phyloP scores from a whole-genome alignment of 2,888 invertebrate species.

The Amaurobius ferox region DNA sequence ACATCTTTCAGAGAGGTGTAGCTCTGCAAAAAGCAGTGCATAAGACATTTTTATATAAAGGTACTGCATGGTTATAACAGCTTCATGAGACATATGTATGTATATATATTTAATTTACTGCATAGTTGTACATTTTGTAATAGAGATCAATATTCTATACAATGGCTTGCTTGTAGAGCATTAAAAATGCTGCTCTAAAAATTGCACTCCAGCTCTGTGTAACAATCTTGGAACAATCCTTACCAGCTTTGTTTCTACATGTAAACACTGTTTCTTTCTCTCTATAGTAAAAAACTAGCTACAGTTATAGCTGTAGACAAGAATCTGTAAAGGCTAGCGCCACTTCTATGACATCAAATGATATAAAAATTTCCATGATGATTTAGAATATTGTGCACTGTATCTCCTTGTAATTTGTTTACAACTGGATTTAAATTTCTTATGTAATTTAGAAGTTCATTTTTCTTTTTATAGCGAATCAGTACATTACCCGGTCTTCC shows the following conservation, averaged over 20 bases:
- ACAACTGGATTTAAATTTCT: too few relatives aligned
- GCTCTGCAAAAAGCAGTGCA: slow-evolving; percentile 64
- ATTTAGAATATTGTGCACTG: too few relatives aligned
- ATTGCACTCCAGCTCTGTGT: slow-evolving; percentile 35
- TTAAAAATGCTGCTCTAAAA: slow-evolving; percentile 67
- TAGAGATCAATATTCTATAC: slow-evolving; percentile 60
- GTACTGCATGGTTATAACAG: slow-evolving; percentile 64
- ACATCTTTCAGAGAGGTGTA: slow-evolving; percentile 52
- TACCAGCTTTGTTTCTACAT: slow-evolving; percentile 1
- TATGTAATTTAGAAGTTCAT: too few relatives aligned
- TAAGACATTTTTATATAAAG: slow-evolving; percentile 58
- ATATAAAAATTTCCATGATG: too few relatives aligned
- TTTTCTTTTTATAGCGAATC: too few relatives aligned
- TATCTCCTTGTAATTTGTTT: too few relatives aligned
- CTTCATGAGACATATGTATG: slow-evolving; percentile 32
- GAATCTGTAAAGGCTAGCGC: too few relatives aligned
- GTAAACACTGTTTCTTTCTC: neutral
- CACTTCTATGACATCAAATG: too few relatives aligned
- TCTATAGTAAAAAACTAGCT: too few relatives aligned
- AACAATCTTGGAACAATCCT: slow-evolving; percentile 37
- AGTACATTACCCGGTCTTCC: too few relatives aligned
- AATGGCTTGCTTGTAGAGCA: slow-evolving; percentile 36
- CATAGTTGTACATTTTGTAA: slow-evolving; percentile 58
- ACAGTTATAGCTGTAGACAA: too few relatives aligned
- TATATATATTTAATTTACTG: slow-evolving; percentile 51